Evolutionary conservation across 2,888 invertebrate genomes (phyloP), one percentile per base, ranked within the genome.

Genomic region (Idaea biselata): DNA sequence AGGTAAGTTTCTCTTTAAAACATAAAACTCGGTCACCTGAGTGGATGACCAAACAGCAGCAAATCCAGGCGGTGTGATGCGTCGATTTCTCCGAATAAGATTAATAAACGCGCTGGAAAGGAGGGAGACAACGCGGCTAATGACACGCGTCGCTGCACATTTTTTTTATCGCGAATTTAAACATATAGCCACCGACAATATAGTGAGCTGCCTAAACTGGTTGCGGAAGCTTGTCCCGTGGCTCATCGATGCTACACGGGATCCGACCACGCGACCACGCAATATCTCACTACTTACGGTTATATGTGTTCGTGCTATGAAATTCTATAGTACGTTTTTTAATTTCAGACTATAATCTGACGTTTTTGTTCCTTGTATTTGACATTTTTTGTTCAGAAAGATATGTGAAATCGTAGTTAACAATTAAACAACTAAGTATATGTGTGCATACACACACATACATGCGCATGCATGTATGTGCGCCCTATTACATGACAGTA

Each of bases 71-170:
- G 62, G 54, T 65, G 71, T 75, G 79, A 79, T 82, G 87, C 88
- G 87, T 89, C 85, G 90, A 88, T 88, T 89, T 89, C 90, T 86
- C 85, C 87, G 90, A 89, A 89, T 87, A 87, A 87, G 86, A 89
- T 89, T 88, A 90, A 90, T 89, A 89, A 90, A 89, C 88, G 87
- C 88, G 88, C 79, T 81, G 80, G 82, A 75, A 65, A 67, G 71
- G 72, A 73, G 68, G 69, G 70, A 74, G 71, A 70, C 70, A 75
- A 73, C 74, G 76, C 85, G 89, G 89, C 88, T 90, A 90, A 90
- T 89, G 91, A 90, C 90, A 90, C 89, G 86, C 87, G 83, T 78
- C 78, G 86, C 79, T 84, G 88, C 88, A 87, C 81, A 87, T 86
- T 88, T 88, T 44, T 88, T 89, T 89, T 83, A 89, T 89, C 87